These are phyloP conservation scores for Campaea margaritaria DNA, from an alignment of 2,888 invertebrate genomes.

Conservation along the genomic window DNA sequence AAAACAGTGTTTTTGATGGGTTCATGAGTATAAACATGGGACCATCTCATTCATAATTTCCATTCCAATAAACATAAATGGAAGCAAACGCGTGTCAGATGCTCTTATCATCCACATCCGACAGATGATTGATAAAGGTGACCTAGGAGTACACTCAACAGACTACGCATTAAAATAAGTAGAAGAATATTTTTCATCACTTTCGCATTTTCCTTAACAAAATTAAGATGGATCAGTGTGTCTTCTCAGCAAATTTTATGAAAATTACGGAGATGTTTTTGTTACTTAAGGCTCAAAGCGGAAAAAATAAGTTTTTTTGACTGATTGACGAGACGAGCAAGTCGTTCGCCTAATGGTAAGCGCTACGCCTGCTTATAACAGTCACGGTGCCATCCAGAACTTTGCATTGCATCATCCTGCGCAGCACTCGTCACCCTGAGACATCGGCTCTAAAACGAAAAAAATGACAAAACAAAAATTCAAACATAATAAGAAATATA, in stretches of 20 bases:
- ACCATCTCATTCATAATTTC: not conserved
- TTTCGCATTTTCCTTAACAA: conserved; percentile 29
- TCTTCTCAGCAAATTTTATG: conserved; percentile 8
- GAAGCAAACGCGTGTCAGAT: not conserved
- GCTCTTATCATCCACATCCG: not conserved
- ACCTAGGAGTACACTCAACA: conserved; percentile 7
- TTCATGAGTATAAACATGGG: too few relatives aligned
- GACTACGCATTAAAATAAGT: conserved; percentile 4
- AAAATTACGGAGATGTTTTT: conserved; percentile 5
- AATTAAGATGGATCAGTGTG: conserved; percentile 33
- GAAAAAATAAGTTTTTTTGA: not conserved
- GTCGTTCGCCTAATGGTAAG: too few relatives aligned
- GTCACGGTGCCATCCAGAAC: too few relatives aligned
- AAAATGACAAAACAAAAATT: too few relatives aligned
- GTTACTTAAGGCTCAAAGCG: conserved; percentile 3
- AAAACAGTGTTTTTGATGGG: too few relatives aligned
- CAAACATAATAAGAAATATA: too few relatives aligned
- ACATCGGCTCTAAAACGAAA: too few relatives aligned
- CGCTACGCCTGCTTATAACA: too few relatives aligned
- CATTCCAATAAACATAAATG: not conserved
- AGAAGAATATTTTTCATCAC: not conserved
- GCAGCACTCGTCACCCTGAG: too few relatives aligned
- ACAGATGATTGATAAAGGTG: conserved; percentile 15
- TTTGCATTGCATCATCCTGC: too few relatives aligned
- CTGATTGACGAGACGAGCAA: too few relatives aligned